Percentiles rank a stretch among this genome's conserved stretches.
These are phyloP conservation scores for Reticulitermes lucifugus DNA, from an alignment of 2,888 invertebrate species.

Conservation along the genomic window DNA sequence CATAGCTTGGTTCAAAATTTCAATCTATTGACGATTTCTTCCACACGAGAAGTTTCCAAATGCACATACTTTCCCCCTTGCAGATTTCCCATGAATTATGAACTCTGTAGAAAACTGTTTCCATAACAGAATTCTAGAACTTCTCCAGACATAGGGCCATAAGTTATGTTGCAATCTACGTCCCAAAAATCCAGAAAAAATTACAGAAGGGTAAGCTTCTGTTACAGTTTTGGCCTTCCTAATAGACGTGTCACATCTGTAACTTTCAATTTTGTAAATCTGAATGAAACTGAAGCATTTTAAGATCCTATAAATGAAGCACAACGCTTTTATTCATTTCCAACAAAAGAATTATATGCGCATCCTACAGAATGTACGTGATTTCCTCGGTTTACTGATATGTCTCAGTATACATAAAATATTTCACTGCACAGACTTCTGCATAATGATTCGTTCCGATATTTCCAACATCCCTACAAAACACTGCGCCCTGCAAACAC, in stretches of 20 bases:
- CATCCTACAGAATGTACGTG: background rate
- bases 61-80: background rate
- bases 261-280: background rate
- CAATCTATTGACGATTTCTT: background rate
- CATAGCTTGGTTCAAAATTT: background rate
- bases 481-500: background rate
- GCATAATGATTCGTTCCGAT: background rate
- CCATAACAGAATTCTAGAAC: background rate
- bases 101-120: background rate
- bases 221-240: background rate
- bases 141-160: background rate
- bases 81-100: background rate
- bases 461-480: background rate
- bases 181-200: background rate
- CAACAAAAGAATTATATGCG: background rate
- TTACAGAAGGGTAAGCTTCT: background rate
- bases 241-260: background rate
- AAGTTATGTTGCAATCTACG: background rate
- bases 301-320: background rate
- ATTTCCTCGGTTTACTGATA: background rate
- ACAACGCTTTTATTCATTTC: background rate
- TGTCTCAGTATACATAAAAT: background rate
- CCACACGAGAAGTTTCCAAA: background rate
- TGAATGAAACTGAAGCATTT: background rate
- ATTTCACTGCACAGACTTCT: background rate